A percentile compares a stretch with the other conserved stretches of the same genome.
These are phyloP conservation scores for Drosophila serrata DNA, from an alignment of 1,140 invertebrate species.

Conservation along the genomic window DNA sequence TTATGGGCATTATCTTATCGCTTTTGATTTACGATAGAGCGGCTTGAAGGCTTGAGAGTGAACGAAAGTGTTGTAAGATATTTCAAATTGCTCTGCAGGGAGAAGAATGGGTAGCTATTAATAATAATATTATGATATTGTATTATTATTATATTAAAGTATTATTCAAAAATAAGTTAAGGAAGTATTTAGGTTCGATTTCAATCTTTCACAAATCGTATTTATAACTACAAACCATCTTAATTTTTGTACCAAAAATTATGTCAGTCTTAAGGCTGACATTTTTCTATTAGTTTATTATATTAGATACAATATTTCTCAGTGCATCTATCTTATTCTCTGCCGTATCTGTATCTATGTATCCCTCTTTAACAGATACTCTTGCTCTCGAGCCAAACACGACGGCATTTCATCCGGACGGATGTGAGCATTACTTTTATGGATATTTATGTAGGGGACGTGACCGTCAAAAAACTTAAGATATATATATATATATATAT, in stretches of 20 bases:
- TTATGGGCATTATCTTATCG: conserved; percentile 74
- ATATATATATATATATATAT: background rate
- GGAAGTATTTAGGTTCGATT: too few relatives aligned
- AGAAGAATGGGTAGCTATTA: background rate
- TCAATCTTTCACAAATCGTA: background rate
- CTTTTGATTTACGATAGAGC: conserved; percentile 66
- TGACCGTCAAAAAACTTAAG: conserved; percentile 61
- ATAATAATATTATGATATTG: background rate
- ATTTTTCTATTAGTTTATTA: background rate
- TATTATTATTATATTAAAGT: background rate
- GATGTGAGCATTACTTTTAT: conserved; percentile 81
- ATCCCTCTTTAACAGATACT: background rate
- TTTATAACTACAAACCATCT: too few relatives aligned
- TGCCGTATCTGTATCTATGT: conserved; percentile 5
- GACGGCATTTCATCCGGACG: conserved; percentile 73
- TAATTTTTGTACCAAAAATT: background rate
- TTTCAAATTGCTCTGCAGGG: conserved; percentile 14
- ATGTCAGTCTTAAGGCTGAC: too few relatives aligned
- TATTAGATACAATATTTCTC: background rate
- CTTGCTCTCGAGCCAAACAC: conserved; percentile 49
- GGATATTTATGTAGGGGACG: conserved; percentile 79
- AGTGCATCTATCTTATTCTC: background rate
- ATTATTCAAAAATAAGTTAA: background rate
- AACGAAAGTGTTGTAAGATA: conserved; percentile 64
- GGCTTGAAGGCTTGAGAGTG: conserved; percentile 45